phyloP scores from a whole-genome alignment of 1,140 invertebrate genomes.

The Diprion similis region DNA sequence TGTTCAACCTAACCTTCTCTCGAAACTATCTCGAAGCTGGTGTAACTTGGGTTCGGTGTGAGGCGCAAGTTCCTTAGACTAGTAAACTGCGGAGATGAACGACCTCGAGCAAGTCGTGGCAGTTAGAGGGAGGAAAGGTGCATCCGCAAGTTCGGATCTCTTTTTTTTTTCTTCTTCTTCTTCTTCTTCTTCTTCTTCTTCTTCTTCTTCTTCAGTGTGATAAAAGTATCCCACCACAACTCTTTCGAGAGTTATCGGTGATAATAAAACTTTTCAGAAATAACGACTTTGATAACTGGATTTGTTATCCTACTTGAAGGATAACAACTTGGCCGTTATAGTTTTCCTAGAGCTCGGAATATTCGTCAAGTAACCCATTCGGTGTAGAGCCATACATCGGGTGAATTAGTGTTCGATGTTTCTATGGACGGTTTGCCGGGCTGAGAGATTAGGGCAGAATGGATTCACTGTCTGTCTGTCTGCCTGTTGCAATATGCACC shows the following conservation, averaged over 20 bases:
- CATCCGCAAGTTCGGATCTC: too few relatives aligned
- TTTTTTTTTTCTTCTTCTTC: too few relatives aligned
- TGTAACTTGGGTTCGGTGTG: background rate
- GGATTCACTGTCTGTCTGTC: background rate
- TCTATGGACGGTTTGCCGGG: background rate
- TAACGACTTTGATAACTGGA: slow-evolving; percentile 7
- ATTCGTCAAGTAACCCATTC: too few relatives aligned
- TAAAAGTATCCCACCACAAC: slow-evolving; percentile 1
- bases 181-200: too few relatives aligned
- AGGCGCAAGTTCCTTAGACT: background rate
- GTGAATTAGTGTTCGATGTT: background rate
- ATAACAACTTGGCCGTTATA: background rate
- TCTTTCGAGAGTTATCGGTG: slow-evolving; percentile 1
- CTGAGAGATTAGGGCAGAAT: background rate
- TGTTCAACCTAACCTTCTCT: slow-evolving; percentile 2
- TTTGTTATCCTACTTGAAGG: background rate
- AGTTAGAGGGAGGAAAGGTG: too few relatives aligned
- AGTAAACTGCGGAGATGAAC: slow-evolving; percentile 5
- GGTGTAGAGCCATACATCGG: too few relatives aligned
- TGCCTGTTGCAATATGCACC: slow-evolving; percentile 2
- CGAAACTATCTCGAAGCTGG: background rate
- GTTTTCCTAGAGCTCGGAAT: too few relatives aligned
- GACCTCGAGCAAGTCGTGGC: background rate
- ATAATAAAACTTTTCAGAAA: background rate
- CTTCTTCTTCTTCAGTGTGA: background rate